phyloP scores from a whole-genome alignment of 2,888 invertebrate genomes.

The Oasisia sp. region DNA sequence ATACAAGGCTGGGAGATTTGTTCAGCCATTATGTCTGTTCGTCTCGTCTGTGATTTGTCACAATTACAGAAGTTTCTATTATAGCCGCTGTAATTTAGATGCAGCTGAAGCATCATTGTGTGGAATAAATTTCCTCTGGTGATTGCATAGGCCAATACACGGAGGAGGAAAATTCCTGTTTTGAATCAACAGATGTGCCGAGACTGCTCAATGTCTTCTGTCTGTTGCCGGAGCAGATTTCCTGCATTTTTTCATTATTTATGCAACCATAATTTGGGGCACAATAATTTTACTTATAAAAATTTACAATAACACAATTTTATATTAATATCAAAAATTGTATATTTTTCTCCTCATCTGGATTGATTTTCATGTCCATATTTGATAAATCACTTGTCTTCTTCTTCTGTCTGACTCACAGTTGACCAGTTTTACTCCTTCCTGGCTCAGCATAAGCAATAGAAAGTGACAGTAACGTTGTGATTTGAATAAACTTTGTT shows the following conservation, averaged over 20 bases:
- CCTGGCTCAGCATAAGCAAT: too few species aligned
- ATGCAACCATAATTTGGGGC: background rate
- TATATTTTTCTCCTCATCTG: too few species aligned
- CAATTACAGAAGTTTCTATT: conserved; percentile 5
- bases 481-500: background rate
- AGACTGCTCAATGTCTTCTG: background rate
- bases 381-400: too few species aligned
- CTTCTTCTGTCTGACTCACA: too few species aligned
- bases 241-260: background rate
- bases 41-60: background rate
- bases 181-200: background rate
- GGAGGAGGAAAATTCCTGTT: background rate
- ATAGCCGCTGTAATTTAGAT: background rate
- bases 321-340: too few species aligned
- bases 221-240: background rate
- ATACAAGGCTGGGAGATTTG: background rate
- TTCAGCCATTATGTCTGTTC: background rate
- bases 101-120: background rate
- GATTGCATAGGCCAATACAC: background rate
- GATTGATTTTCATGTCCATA: too few species aligned
- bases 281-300: background rate
- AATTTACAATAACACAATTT: background rate
- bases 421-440: too few species aligned
- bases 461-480: background rate
- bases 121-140: conserved; percentile 9